These are phyloP conservation scores for Cotesia congregata DNA, from an alignment of 2,888 invertebrate genomes.

Conservation along the genomic window DNA sequence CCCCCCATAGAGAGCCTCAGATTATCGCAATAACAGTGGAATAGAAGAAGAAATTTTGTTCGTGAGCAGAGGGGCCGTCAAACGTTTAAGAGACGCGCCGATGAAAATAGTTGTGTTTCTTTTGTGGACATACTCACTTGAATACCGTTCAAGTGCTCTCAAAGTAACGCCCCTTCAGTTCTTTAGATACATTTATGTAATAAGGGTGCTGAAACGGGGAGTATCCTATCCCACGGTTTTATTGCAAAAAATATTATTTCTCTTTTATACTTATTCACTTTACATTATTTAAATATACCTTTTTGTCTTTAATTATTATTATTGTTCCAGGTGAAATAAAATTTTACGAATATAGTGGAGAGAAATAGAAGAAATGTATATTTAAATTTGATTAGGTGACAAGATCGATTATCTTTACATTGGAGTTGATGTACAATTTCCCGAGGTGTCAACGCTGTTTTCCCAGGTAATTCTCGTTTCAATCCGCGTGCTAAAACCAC, in stretches of 20 bases:
- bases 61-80: slow-evolving; percentile 22
- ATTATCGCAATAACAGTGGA: slow-evolving; percentile 24
- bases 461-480: slow-evolving; percentile 53
- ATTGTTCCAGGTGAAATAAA: not conserved
- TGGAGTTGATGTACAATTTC: slow-evolving; percentile 28
- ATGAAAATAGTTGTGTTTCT: slow-evolving; percentile 41
- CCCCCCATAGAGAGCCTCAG: slow-evolving; percentile 30
- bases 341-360: not conserved
- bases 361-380: not conserved
- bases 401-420: not conserved
- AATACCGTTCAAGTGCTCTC: slow-evolving; percentile 41
- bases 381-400: not conserved
- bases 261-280: not conserved
- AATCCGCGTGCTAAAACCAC: slow-evolving; percentile 58
- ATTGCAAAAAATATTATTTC: slow-evolving; percentile 3
- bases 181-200: not conserved
- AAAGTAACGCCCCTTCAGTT: slow-evolving; percentile 14
- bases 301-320: not conserved
- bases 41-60: slow-evolving; percentile 34
- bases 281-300: not conserved
- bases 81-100: slow-evolving; percentile 22
- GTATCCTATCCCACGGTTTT: slow-evolving; percentile 31
- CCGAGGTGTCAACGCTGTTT: slow-evolving; percentile 49
- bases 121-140: slow-evolving; percentile 40
- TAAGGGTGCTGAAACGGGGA: not conserved